Conservation (phyloP, 2,113 vertebrate species). For the Myotis brandtii region DNA sequence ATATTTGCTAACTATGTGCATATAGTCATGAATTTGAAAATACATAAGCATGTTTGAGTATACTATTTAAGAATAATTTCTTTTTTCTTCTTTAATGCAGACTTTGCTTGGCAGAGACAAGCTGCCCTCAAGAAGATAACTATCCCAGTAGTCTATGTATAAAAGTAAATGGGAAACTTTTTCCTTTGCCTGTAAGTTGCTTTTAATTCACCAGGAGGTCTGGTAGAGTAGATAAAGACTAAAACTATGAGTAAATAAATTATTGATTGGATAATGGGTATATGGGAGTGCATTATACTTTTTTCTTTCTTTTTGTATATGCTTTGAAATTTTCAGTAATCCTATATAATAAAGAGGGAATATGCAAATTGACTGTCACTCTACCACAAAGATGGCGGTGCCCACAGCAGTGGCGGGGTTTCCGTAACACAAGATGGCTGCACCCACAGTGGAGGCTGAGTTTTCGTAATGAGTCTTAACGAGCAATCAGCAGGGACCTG, state of each 20-base stretch:
- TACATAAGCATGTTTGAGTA: background rate
- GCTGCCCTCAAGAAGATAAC: conserved; percentile 98
- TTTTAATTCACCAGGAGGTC: conserved; percentile 34
- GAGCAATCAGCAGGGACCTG: too few relatives aligned
- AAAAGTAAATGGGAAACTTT: conserved; percentile 98
- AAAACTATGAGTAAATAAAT: background rate
- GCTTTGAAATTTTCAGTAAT: background rate
- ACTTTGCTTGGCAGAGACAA: conserved; percentile 97
- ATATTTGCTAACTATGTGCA: background rate
- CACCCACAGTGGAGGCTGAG: too few relatives aligned
- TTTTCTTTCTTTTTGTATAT: background rate
- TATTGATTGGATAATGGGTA: background rate
- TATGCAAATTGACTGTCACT: too few relatives aligned
- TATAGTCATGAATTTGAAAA: conserved; percentile 37
- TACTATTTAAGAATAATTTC: conserved; percentile 59
- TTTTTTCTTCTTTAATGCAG: conserved; percentile 83
- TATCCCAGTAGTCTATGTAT: conserved; percentile 97
- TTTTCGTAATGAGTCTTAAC: too few relatives aligned
- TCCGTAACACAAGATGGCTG: too few relatives aligned
- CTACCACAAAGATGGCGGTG: too few relatives aligned
- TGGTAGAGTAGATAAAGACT: background rate
- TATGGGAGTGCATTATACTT: background rate
- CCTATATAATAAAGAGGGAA: too few relatives aligned
- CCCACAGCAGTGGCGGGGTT: too few relatives aligned
- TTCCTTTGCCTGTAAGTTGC: conserved; percentile 94